Evolutionary conservation across 1,140 invertebrate genomes (phyloP), one percentile per base, ranked within the genome.

Genomic region (Ridgeia piscesae): DNA sequence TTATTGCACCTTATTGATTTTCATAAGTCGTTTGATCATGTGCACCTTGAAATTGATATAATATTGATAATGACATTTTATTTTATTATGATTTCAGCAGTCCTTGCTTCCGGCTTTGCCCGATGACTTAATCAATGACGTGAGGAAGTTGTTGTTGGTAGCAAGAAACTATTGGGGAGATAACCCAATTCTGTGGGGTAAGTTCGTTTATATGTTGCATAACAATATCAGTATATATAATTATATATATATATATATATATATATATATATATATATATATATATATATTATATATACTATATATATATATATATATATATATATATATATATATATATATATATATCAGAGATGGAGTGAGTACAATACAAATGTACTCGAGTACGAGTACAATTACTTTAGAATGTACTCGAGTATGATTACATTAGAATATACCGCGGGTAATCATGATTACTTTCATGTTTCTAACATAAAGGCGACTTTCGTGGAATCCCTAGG

Each of bases 131-230:
- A 48, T 93, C 33, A 89, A 92, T 33, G 92, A 93, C 33, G 90
- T 92, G 11, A 94, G 92, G 91, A 92, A 93, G 92, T 94, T 93
- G 35, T 90, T 95, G 21, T 88, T 94, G 35, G 92, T 92, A 89
- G 93, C 93, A 88, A 92, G 93, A 88, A 31, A 34, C 34, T 21
- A 9, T 77, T 77, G 58, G 58, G 58, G 17, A 77, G 17, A 8
- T 8, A 77, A 77, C 58, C 58, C 58, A 77, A 77, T 77, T 21
- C 14, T 77, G 14, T 77, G 58, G 58, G 58, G 58, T 77, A 21
- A 77, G 58, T 77, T 21, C 27, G 27, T 14, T 77, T 17, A 21
- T 2, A 31, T 77, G 6, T 77, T 77, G 17, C 11, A 27, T 2
- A 8, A 21, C 48, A 50, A 50, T 50, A 50, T 50, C 48, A 50